Evolutionary conservation across 2,113 vertebrate genomes (phyloP), one percentile per base, ranked within the genome.

Genomic region (Thymallus thymallus): DNA sequence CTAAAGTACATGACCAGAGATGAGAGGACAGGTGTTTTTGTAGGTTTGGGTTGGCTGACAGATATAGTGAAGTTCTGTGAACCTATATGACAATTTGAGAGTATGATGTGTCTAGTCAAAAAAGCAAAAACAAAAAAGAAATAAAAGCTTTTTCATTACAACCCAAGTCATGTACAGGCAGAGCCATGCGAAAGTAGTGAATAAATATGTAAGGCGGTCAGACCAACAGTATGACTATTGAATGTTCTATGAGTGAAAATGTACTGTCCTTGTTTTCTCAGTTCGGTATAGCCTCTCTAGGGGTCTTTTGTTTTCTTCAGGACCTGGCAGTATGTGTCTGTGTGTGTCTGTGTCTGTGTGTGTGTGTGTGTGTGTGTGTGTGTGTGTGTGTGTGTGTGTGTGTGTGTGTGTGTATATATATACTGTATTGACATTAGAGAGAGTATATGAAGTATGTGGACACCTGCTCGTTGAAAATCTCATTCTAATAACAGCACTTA

Each of bases 181-280:
- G 56, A 86, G 76, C 56, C 69, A 80, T 73, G 79, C 79, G 55
- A 73, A 69, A 75, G 64, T 71, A 68, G 48, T 84, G 83, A 88
- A 91, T 89, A 89, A 90, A 90, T 91, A 91, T 74, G 81, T 83
- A 87, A 88, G 80, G 77, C 75, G 48, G 70, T 75, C 60, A 68
- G 79, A 80, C 23, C 41, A 79, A 78, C 35, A 60, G 65, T 20
- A 61, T 76, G 76, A 71, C 76, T 70, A 68, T 46, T 7, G 41
- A 84, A 76, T 70, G 80, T 75, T 65, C 79, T 73, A 51, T 68
- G 29, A 58, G 24, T 74, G 75, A n/a, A 61, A 22, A 75, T 71
- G 60, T 14, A 24, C 14, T 60, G 24, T 24, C 30, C 48, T 58
- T 24, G 41, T 51, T 78, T 4, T 51, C 14, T 71, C 46, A 35